Base-by-base conservation (phyloP, 2,888 invertebrate species). In the Autographa gamma region DNA sequence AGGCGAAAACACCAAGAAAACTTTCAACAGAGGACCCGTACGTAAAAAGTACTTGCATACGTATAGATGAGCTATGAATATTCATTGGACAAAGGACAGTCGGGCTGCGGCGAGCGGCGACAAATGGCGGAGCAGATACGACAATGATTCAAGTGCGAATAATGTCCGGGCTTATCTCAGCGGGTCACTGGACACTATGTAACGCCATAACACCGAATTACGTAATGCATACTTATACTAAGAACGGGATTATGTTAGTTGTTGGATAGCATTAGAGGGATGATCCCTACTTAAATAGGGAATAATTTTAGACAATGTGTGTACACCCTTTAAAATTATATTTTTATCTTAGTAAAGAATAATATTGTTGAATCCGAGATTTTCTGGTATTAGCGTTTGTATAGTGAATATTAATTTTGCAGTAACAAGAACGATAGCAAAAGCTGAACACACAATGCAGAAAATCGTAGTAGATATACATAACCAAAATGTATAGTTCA, bases 61-160 rank as follows among this genome's bases (percentile, higher is more conserved):
- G 76, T 74, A 83, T 74, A 80, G 82, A 86, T 83, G 85, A 81
- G 80, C 84, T 81, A 88, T 91, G 90, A 91, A 91, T 90, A 91
- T 91, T 90, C 89, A 91, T 88, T 80, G 86, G 77, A 81, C 85
- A 86, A 87, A 87, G 87, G 86, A 84, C 82, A 79, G 80, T 75
- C 63, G 78, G 76, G 76, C 60, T 72, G 73, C 63, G 63, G 65
- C 73, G 70, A 77, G 76, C 73, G 74, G 74, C 79, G 88, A 89
- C 88, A 88, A 89, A 91, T 90, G 89, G 89, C 87, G 81, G 70
- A 81, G 82, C 79, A 88, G 86, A 88, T 88, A 86, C 82, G 85
- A 80, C 86, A 88, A 88, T 89, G 89, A 89, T 89, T 89, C 89
- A 89, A 91, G 89, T 88, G 89, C 90, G 91, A 90, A 91, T 92